Evolutionary conservation across 2,113 vertebrate genomes (phyloP).

Genomic region (Tragelaphus buxtoni): DNA sequence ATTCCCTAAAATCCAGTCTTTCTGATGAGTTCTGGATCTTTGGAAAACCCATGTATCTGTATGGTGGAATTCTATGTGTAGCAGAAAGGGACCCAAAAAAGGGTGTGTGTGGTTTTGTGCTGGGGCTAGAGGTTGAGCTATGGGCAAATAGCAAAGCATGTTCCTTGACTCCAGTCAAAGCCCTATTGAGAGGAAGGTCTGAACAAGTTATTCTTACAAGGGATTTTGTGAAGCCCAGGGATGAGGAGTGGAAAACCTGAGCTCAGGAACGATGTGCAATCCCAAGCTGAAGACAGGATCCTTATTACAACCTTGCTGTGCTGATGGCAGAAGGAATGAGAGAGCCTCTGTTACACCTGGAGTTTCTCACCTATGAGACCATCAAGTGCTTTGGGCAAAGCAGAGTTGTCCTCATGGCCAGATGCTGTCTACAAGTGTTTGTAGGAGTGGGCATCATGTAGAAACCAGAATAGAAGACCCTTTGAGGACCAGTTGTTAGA

Average conservation of each 20-base stretch:
- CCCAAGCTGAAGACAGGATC: neutral
- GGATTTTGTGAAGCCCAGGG: neutral
- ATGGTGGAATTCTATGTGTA: neutral
- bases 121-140: neutral
- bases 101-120: neutral
- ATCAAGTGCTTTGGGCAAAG: neutral
- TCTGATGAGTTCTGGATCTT: neutral
- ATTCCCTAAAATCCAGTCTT: neutral
- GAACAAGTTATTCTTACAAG: neutral
- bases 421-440: neutral
- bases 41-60: neutral
- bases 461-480: neutral
- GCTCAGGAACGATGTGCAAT: neutral
- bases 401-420: neutral
- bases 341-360: too few relatives aligned
- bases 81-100: neutral
- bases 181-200: neutral
- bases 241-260: neutral
- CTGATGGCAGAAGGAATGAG: neutral
- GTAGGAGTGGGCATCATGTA: too few relatives aligned
- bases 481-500: neutral
- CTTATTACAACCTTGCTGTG: neutral
- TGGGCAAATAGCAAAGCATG: too few relatives aligned
- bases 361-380: neutral
- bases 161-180: neutral